Percentiles rank a stretch among this genome's conserved stretches.
phyloP scores from a whole-genome alignment of 2,113 vertebrate species.

The Scytalopus superciliaris region DNA sequence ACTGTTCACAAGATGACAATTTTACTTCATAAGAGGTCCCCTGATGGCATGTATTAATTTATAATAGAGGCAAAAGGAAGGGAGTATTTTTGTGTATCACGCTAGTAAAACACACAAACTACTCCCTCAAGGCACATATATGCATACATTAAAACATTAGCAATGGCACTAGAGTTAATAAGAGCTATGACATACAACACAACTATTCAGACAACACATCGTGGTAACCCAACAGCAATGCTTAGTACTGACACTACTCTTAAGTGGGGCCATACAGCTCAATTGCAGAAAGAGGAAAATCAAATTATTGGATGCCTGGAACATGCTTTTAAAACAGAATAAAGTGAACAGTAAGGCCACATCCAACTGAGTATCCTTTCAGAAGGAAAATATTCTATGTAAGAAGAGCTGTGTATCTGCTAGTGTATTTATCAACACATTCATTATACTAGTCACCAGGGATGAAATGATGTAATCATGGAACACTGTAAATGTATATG shows the following conservation, averaged over 20 bases:
- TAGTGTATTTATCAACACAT: not conserved
- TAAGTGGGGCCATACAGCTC: not conserved
- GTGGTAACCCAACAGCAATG: not conserved
- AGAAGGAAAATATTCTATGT: not conserved
- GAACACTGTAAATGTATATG: not conserved
- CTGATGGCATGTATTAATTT: conserved; percentile 74
- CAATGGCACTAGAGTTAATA: conserved; percentile 66
- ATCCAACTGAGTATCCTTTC: not conserved
- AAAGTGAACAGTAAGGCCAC: not conserved
- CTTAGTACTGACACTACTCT: not conserved
- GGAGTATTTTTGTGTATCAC: conserved; percentile 62
- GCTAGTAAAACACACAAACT: conserved; percentile 71
- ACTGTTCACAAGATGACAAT: conserved; percentile 61
- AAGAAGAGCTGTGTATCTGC: not conserved
- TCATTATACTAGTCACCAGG: not conserved
- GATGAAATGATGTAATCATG: not conserved
- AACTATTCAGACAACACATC: conserved; percentile 17
- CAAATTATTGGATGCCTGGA: not conserved
- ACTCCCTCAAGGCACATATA: conserved; percentile 64
- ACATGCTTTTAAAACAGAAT: not conserved
- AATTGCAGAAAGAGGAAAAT: not conserved
- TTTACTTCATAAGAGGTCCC: conserved; percentile 72
- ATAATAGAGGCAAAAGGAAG: conserved; percentile 69
- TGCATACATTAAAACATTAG: conserved; percentile 73
- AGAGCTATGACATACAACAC: conserved; percentile 60